Evolutionary conservation across 2,113 vertebrate species (phyloP).

Genomic region (Muscicapa adusta): DNA sequence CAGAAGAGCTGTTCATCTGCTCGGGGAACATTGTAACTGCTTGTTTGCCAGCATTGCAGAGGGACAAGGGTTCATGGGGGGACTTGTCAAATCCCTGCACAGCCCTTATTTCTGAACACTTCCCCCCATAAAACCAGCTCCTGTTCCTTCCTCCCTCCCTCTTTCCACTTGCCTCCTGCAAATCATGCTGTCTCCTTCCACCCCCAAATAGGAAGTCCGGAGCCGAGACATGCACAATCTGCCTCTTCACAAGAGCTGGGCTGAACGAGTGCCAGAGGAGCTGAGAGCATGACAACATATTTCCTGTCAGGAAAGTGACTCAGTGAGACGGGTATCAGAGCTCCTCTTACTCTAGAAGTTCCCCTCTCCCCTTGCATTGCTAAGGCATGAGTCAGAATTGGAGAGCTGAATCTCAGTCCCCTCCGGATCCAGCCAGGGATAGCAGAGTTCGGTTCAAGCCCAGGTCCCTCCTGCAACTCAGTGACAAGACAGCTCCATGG

Average conservation of each 20-base stretch:
- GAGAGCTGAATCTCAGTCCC: slow-evolving; percentile 2
- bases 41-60: background rate
- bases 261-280: slow-evolving; percentile 66
- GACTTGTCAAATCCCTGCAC: background rate
- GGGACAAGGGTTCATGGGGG: background rate
- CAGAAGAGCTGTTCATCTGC: background rate
- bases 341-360: slow-evolving; percentile 62
- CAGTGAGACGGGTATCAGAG: slow-evolving; percentile 62
- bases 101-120: background rate
- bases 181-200: slow-evolving; percentile 33
- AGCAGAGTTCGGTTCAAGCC: background rate
- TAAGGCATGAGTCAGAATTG: slow-evolving; percentile 68
- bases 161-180: slow-evolving; percentile 18
- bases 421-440: background rate
- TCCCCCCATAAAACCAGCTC: background rate
- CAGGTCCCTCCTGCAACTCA: background rate
- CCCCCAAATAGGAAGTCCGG: slow-evolving; percentile 65
- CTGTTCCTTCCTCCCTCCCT: background rate
- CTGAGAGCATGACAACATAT: slow-evolving; percentile 69
- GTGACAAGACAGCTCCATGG: accelerated
- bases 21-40: background rate
- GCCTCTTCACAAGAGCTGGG: slow-evolving; percentile 71
- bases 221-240: slow-evolving; percentile 69
- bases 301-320: slow-evolving; percentile 73
- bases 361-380: slow-evolving; percentile 9